A percentile compares a stretch with the other conserved stretches of the same genome.
phyloP scores from a whole-genome alignment of 1,140 invertebrate species.

The Maniola jurtina region DNA sequence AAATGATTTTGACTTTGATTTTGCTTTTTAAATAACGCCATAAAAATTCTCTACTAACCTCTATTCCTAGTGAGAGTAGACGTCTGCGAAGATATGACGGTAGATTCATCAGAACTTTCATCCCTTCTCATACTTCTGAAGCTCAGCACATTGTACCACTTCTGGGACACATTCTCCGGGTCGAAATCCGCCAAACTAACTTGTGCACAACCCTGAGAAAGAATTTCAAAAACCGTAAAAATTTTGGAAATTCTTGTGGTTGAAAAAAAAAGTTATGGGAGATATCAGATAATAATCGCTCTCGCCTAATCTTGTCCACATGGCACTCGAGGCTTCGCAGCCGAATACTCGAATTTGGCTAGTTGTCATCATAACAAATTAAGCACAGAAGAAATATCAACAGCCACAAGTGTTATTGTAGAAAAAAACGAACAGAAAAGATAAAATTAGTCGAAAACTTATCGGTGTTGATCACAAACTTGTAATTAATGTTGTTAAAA shows the following conservation, averaged over 20 bases:
- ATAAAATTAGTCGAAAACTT: neutral
- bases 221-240: constrained; percentile 30
- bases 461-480: too few relatives aligned
- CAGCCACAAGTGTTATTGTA: too few relatives aligned
- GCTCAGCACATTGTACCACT: constrained; percentile 97
- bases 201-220: constrained; percentile 93
- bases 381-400: too few relatives aligned
- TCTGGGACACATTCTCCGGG: constrained; percentile 87
- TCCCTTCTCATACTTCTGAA: constrained; percentile 93
- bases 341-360: constrained; percentile 78
- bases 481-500: too few relatives aligned
- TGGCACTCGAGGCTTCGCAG: constrained; percentile 64
- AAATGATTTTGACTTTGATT: too few relatives aligned
- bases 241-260: neutral
- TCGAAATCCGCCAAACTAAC: constrained; percentile 97
- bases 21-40: neutral
- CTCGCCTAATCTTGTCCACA: constrained; percentile 68
- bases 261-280: neutral
- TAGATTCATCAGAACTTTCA: constrained; percentile 97
- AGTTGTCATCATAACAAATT: constrained; percentile 58
- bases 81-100: constrained; percentile 96
- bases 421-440: neutral
- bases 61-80: constrained; percentile 97
- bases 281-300: constrained; percentile 58
- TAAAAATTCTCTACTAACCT: constrained; percentile 70